Percentiles rank a stretch among this genome's conserved stretches.
phyloP scores from a whole-genome alignment of 2,797 vertebrate species.

The Champsocephalus esox region DNA sequence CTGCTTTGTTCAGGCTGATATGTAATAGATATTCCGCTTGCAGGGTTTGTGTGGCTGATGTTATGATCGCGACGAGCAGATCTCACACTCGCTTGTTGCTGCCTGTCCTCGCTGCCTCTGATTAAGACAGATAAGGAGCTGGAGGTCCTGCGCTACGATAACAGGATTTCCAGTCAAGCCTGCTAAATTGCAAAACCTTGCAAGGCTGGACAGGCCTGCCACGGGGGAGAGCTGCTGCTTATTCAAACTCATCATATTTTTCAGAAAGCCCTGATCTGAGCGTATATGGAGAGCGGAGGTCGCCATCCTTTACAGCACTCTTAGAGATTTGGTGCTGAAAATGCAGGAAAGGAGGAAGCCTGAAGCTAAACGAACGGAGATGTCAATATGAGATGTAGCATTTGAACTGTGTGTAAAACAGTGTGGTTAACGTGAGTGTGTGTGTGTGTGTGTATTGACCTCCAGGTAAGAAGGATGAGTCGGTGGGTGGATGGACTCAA shows the following conservation, averaged over 20 bases:
- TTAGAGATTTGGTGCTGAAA: constrained; percentile 22
- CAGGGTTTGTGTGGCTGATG: constrained; percentile 43
- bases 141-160: constrained; percentile 88
- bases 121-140: constrained; percentile 92
- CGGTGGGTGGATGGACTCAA: too few relatives aligned
- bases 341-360: constrained; percentile 29
- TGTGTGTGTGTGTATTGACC: constrained; percentile 16
- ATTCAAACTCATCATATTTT: constrained; percentile 60
- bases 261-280: constrained; percentile 51
- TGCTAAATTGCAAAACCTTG: constrained; percentile 86
- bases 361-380: constrained; percentile 26
- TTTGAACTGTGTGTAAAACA: constrained; percentile 11
- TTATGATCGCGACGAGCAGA: constrained; percentile 52
- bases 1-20: constrained; percentile 16
- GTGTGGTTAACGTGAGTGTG: not conserved
- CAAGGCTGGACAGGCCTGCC: constrained; percentile 45
- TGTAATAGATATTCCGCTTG: constrained; percentile 57
- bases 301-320: constrained; percentile 12
- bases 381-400: constrained; percentile 28
- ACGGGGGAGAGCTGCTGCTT: constrained; percentile 48
- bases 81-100: constrained; percentile 40
- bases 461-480: not conserved
- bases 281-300: constrained; percentile 40
- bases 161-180: constrained; percentile 90
- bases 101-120: constrained; percentile 80